Conservation (phyloP, 2,113 vertebrate genomes). For the Tetraodon nigroviridis region DNA sequence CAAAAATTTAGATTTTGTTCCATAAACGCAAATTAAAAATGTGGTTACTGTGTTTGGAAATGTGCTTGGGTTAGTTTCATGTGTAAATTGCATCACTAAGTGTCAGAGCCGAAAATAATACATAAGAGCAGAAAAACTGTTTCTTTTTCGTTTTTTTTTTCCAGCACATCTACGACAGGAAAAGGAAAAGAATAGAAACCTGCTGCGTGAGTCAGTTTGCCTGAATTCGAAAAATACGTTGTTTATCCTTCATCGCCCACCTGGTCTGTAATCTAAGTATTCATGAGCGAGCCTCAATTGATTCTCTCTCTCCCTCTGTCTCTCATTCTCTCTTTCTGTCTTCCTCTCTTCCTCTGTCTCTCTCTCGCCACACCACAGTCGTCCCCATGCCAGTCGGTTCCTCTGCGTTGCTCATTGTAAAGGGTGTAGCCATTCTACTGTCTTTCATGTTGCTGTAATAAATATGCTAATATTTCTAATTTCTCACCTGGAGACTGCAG, state of each 20-base stretch:
- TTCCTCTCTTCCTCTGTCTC: conserved; percentile 32
- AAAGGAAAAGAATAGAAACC: background rate
- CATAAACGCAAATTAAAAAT: no score
- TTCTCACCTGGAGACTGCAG: conserved; percentile 72
- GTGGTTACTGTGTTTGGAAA: no score
- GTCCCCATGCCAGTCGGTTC: conserved; percentile 55
- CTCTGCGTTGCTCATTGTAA: conserved; percentile 69
- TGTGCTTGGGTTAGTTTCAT: no score
- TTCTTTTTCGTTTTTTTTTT: background rate
- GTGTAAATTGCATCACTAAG: no score
- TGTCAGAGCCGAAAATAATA: background rate
- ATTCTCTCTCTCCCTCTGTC: background rate
- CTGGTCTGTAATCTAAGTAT: conserved; percentile 50
- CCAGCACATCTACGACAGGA: conserved; percentile 11
- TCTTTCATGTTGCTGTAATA: conserved; percentile 79
- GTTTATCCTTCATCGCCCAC: conserved; percentile 39
- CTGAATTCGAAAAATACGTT: conserved; percentile 35
- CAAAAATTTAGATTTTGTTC: no score
- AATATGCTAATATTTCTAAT: conserved; percentile 81
- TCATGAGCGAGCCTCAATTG: conserved; percentile 27
- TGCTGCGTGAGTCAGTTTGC: conserved; percentile 15
- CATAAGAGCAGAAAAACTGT: conserved; percentile 15
- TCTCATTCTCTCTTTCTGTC: conserved; percentile 6
- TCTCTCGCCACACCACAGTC: conserved; percentile 57
- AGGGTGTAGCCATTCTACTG: conserved; percentile 71